Base-by-base conservation (phyloP, 2,797 vertebrate genomes). In the Threskiornis aethiopicus region DNA sequence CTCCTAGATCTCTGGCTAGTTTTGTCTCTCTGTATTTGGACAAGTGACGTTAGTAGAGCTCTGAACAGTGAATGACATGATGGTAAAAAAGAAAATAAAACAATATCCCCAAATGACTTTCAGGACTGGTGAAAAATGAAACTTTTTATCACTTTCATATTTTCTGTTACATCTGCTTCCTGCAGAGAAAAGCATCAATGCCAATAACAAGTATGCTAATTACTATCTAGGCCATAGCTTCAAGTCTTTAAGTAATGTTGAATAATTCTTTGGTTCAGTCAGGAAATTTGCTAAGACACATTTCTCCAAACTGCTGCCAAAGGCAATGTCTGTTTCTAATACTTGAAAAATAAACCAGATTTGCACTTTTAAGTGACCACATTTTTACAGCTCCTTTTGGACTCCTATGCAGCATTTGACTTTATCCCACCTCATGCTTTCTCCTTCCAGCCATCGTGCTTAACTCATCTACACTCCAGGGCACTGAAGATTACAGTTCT, bases 311-410 rank as follows among this genome's bases (percentile, higher is more conserved):
- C 92, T 91, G 80, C 96, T 98, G 98, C 98, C 98, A 98, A 97
- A 93, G 57, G 64, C 95, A 98, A 97, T 97, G 98, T 98, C 98
- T 98, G 98, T 87, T 98, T 98, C 97, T 98, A 98, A 98, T 98
- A 97, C 90, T 96, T 97, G 94, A 96, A 98, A 98, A 98, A 98
- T 97, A 98, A 97, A 98, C 96, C 97, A 98, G 97, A 98, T 98
- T 98, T 98, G 76, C 97, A 96, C 97, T 98, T 97, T 97, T 93
- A 96, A 98, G 95, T 98, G 96, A 97, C 94, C 95, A 95, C 95
- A 97, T 75, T 96, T 98, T 98, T 98, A 97, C 76, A 96, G 80
- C 69, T 97, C 83, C 90, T 97, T 96, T 97, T 94, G 88, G 96
- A 85, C 75, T 94, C 72, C 87, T 91, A 61, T 47, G 69, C 29